Evolutionary conservation across 2,888 invertebrate species (phyloP), one percentile per base, ranked within the genome.

Genomic region (Drosophila peninsularis): DNA sequence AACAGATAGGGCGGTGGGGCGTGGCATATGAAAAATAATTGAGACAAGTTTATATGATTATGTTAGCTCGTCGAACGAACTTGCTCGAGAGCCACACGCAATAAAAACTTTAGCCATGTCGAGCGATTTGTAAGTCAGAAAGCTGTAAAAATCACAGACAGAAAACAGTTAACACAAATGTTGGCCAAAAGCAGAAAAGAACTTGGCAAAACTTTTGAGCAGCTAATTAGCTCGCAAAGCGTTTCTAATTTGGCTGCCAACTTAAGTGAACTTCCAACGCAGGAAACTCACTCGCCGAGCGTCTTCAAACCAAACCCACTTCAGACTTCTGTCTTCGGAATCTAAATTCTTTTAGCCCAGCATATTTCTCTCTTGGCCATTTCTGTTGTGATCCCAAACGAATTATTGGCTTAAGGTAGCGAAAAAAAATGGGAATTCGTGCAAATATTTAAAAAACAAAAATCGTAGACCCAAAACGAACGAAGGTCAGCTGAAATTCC

Each of bases 31-130:
- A 88, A 90, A 90, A 85, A 85, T 90, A 85, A 85, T 85, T 85
- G 90, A 90, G 84, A 78, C 89, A 86, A 88, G 68, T 82, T 79
- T 75, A 88, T 77, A 88, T 88, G 86, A 88, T 84, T 84, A 84
- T 80, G 85, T 70, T 77, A 62, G 41, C 54, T 21, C 36, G 58
- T 71, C 62, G 57, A 66, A 69, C 69, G 27, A 71, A 82, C 63
- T 82, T 75, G 85, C 73, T 84, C 75, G 78, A 62, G 76, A 62
- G 76, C 71, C 78, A 83, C 76, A 74, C 66, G 74, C 75, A 76
- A 78, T 78, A 84, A 82, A 80, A 75, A 82, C 55, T 62, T 70
- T 80, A 60, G 47, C 45, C 53, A 32, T 45, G 62, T 69, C 65
- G 60, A 86, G 71, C 82, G 74, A 84, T 84, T 84, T 84, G 89